Conservation (phyloP, 2,113 vertebrate species). For the Progne subis region DNA sequence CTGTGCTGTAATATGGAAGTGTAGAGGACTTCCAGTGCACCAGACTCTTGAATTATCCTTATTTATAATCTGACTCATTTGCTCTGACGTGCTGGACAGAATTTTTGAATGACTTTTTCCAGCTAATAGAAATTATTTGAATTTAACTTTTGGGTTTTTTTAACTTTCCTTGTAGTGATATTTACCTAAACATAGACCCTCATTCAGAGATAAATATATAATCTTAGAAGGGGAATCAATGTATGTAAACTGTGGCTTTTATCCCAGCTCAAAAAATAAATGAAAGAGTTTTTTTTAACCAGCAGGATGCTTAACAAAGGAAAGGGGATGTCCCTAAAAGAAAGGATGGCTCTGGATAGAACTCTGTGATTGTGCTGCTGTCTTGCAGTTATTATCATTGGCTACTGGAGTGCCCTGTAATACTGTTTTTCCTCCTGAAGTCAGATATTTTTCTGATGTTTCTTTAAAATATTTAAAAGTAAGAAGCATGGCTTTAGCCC, state of each 20-base stretch:
- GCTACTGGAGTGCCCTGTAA: background rate
- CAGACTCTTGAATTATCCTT: background rate
- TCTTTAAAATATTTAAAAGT: background rate
- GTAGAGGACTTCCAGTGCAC: background rate
- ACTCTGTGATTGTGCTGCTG: background rate
- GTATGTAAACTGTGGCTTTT: background rate
- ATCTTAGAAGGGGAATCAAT: background rate
- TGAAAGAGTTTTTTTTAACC: background rate
- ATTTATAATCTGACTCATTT: background rate
- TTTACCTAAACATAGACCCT: background rate
- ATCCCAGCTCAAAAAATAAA: background rate
- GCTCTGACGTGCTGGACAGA: background rate
- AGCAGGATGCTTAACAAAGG: background rate
- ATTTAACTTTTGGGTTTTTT: background rate
- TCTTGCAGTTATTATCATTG: background rate
- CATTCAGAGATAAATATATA: background rate
- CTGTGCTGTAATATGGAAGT: background rate
- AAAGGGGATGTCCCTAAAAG: background rate
- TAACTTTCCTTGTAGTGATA: background rate
- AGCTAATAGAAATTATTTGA: background rate
- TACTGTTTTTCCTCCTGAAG: background rate
- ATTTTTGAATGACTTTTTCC: background rate
- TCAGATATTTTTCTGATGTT: background rate
- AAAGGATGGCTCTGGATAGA: background rate
- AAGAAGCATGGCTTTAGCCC: background rate